Conservation (phyloP, 2,113 vertebrate species). For the Phaethornis superciliosus region DNA sequence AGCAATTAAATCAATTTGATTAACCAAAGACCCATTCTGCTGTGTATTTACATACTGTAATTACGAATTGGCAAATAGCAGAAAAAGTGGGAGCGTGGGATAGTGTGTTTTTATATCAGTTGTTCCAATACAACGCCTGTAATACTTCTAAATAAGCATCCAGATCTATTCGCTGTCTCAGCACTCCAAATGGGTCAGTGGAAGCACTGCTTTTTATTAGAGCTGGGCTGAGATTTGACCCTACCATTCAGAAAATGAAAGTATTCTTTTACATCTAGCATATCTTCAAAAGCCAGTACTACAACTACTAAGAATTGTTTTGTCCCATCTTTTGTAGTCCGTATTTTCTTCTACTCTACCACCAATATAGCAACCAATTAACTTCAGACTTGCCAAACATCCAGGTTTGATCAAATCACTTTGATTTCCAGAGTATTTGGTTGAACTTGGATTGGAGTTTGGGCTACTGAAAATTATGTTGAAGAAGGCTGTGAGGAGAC, state of each 20-base stretch:
- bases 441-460: background rate
- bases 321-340: background rate
- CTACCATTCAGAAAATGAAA: background rate
- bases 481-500: background rate
- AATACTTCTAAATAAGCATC: slow-evolving; percentile 50
- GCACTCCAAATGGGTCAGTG: background rate
- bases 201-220: background rate
- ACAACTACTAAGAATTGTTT: background rate
- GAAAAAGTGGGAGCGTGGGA: slow-evolving; percentile 69
- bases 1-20: slow-evolving; percentile 79
- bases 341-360: background rate
- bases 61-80: slow-evolving; percentile 72
- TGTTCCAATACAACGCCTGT: slow-evolving; percentile 62
- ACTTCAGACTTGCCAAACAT: background rate
- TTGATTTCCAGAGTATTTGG: background rate
- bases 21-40: slow-evolving; percentile 77
- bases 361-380: background rate
- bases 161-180: slow-evolving; percentile 22
- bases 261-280: background rate
- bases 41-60: slow-evolving; percentile 77
- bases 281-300: background rate
- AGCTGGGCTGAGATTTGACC: background rate
- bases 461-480: background rate
- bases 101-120: slow-evolving; percentile 61
- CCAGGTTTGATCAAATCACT: background rate